These are phyloP conservation scores for Albula glossodonta DNA, from an alignment of 2,113 vertebrate species.

Conservation along the genomic window DNA sequence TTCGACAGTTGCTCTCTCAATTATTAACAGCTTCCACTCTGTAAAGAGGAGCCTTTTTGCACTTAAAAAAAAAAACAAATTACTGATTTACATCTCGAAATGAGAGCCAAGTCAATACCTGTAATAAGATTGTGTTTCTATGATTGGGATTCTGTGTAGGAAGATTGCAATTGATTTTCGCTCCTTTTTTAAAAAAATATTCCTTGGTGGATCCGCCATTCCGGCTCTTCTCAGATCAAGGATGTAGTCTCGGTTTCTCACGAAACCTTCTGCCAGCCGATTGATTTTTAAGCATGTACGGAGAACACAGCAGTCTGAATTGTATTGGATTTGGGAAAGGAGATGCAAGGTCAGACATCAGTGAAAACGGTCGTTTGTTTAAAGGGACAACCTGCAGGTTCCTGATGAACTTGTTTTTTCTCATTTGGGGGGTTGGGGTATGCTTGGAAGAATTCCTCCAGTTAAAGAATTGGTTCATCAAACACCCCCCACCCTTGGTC, in stretches of 20 bases:
- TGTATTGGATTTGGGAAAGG: neutral
- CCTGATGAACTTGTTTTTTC: neutral
- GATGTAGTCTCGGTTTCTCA: neutral
- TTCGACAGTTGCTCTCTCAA: neutral
- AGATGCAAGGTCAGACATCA: neutral
- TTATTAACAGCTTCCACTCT: too few species aligned
- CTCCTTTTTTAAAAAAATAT: too few species aligned
- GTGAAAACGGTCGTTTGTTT: neutral
- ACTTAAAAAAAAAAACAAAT: neutral
- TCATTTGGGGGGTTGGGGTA: too few species aligned
- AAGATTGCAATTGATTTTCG: neutral
- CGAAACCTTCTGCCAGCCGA: neutral
- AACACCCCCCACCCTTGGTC: too few species aligned
- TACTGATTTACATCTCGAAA: neutral
- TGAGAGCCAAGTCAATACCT: constrained; percentile 11
- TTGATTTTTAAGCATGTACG: neutral
- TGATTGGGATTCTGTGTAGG: neutral
- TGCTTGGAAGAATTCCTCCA: too few species aligned
- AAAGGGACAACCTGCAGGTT: neutral
- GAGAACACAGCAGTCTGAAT: neutral
- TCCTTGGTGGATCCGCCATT: neutral
- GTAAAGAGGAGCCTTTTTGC: neutral
- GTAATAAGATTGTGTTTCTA: neutral
- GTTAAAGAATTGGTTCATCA: too few species aligned
- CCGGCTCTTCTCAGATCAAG: neutral